Evolutionary conservation across 2,888 invertebrate species (phyloP).

Genomic region (Cyclophora punctaria): DNA sequence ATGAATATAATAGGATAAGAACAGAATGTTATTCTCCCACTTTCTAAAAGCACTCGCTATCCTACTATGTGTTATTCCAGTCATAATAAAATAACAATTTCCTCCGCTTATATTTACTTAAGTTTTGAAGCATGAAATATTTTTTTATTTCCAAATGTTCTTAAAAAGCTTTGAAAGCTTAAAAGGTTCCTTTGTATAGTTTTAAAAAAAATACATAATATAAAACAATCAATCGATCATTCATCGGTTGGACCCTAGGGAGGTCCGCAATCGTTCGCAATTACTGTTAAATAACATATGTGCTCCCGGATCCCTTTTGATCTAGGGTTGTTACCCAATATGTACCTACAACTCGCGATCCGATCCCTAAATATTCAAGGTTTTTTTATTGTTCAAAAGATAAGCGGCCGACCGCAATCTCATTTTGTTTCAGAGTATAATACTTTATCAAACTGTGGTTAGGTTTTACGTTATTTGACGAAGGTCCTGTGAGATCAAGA

Average conservation of each 20-base stretch:
- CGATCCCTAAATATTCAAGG: not conserved
- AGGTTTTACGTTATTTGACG: no score
- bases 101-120: no score
- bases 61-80: no score
- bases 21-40: no score
- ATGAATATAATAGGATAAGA: no score
- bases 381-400: not conserved
- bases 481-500: no score
- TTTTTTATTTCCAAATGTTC: no score
- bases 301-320: slow-evolving; percentile 15
- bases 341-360: not conserved
- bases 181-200: not conserved
- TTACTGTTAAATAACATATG: slow-evolving; percentile 39
- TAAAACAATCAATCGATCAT: slow-evolving; percentile 25
- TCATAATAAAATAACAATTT: no score
- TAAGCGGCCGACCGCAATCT: not conserved
- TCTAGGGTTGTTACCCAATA: slow-evolving; percentile 8
- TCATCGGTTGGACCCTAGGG: slow-evolving; percentile 15
- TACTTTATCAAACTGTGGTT: no score
- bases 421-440: not conserved
- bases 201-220: slow-evolving; percentile 13
- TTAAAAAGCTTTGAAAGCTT: not conserved
- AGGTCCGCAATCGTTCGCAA: slow-evolving; percentile 29
- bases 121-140: no score
- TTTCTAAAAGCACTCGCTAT: no score